Evolutionary conservation across 2,888 invertebrate species (phyloP).

Genomic region (Xylocampa areola): DNA sequence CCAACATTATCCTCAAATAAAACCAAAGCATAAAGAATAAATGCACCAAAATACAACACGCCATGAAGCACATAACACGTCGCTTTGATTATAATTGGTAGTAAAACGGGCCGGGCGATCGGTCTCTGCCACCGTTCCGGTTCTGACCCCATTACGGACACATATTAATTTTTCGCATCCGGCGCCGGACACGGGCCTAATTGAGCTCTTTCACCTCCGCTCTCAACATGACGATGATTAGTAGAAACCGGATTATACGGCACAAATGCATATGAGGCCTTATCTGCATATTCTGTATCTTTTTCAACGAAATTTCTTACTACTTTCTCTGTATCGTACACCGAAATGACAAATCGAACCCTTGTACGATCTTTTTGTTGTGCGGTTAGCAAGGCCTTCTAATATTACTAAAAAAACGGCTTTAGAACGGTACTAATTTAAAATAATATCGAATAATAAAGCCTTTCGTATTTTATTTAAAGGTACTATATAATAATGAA

Average conservation of each 20-base stretch:
- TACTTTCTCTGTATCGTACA: too few species aligned
- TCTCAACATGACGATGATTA: slow-evolving; percentile 42
- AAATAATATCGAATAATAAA: too few species aligned
- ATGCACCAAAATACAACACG: slow-evolving; percentile 17
- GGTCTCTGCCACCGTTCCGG: slow-evolving; percentile 70
- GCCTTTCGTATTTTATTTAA: too few species aligned
- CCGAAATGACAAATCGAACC: too few species aligned
- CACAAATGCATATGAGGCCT: slow-evolving; percentile 3
- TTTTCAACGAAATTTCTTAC: too few species aligned
- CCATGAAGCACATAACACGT: slow-evolving; percentile 42
- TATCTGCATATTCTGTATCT: neutral
- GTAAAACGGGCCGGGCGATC: slow-evolving; percentile 66
- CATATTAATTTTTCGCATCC: slow-evolving; percentile 85
- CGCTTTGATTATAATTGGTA: slow-evolving; percentile 66
- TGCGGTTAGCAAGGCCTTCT: too few species aligned
- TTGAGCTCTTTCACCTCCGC: slow-evolving; percentile 71
- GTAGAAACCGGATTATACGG: slow-evolving; percentile 41
- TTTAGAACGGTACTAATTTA: too few species aligned
- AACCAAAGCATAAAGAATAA: slow-evolving; percentile 2
- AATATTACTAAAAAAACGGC: too few species aligned
- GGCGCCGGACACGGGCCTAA: slow-evolving; percentile 70
- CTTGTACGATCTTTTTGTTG: too few species aligned
- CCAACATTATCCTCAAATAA: neutral
- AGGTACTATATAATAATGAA: too few species aligned
- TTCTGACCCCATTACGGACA: slow-evolving; percentile 71